Evolutionary conservation across 2,888 invertebrate species (phyloP), one percentile per base, ranked within the genome.

Genomic region (Agrenia bidenticulata): DNA sequence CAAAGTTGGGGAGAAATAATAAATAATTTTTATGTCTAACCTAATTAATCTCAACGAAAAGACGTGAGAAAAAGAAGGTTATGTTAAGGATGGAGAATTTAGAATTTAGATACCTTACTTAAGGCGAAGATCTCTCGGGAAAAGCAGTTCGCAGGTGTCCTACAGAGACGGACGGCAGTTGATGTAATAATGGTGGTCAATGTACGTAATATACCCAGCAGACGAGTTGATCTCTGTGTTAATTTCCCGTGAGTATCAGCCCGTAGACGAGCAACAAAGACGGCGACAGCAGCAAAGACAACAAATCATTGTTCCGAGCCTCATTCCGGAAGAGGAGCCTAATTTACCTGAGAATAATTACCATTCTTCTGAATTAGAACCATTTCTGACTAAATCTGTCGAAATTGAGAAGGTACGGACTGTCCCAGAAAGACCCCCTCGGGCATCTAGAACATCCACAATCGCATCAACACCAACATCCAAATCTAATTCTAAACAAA

Each of bases 161-260:
- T 7, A 32, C 32, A 32, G 32, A 32, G 32, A 32, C 32, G 4
- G 32, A 32, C 32, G 19, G 45, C 19, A 45, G 51, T 51, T 58
- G 13, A 58, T 23, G 42, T 58, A 66, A 69, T 69, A 69, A 69
- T 68, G 66, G 68, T 69, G 69, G 75, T 75, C 70, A 71, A 72
- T 75, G 75, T 75, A 73, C 69, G 73, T 75, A 58, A 75, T 75
- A 70, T 75, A 75, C 66, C 75, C 74, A 66, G 73, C 73, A 65
- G 75, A 75, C 67, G 75, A 75, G 61, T 70, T 75, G 63, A 68
- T 75, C 64, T 68, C 69, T 66, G 63, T 72, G 60, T 60, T 75
- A 67, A 53, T 75, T 59, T 65, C 66, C 66, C 68, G 67, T 72
- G 73, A 72, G 61, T 71, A 73, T 65, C 60, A 65, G 26, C 64